Evolutionary conservation across 30 jellyfish, hydroid and myxozoan genomes (phyloP).

Genomic region (Chrysaora quinquecirrha): DNA sequence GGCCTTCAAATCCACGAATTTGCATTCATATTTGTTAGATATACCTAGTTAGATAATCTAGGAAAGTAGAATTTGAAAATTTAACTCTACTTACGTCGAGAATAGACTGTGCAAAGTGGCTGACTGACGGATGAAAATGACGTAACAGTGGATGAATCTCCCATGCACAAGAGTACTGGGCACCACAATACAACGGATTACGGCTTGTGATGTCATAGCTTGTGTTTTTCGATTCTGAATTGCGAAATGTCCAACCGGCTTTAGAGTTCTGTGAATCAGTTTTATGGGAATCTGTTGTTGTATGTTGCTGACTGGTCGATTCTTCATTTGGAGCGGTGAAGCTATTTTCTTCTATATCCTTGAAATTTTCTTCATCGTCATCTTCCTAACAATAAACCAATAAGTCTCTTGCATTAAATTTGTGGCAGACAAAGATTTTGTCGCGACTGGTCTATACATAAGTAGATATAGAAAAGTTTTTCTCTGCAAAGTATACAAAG

Average conservation of each 20-base stretch:
- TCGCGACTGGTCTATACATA: too few relatives aligned
- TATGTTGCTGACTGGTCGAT: neutral
- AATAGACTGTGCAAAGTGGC: constrained; percentile 72
- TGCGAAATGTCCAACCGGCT: constrained; percentile 77
- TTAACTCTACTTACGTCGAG: constrained; percentile 70
- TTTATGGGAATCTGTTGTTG: neutral
- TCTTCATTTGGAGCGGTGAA: constrained; percentile 60
- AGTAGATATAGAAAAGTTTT: too few relatives aligned
- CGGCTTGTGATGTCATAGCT: constrained; percentile 60
- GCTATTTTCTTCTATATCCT: constrained; percentile 67
- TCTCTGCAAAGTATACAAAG: too few relatives aligned
- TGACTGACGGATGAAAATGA: constrained; percentile 95
- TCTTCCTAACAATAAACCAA: constrained; percentile 70
- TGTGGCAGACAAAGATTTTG: too few relatives aligned
- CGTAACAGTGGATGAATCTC: constrained; percentile 70
- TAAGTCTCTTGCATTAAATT: too few relatives aligned
- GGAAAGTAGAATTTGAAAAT: too few relatives aligned
- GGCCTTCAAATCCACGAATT: too few relatives aligned
- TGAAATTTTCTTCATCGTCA: constrained; percentile 90
- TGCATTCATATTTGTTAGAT: too few relatives aligned
- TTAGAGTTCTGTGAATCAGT: constrained; percentile 16
- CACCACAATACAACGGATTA: constrained; percentile 93
- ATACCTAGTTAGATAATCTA: too few relatives aligned
- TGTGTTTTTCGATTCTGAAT: constrained; percentile 29
- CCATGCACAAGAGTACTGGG: constrained; percentile 95